These are phyloP conservation scores for Porites lobata DNA, from an alignment of 92 coral and sea anemone genomes.

Conservation along the genomic window DNA sequence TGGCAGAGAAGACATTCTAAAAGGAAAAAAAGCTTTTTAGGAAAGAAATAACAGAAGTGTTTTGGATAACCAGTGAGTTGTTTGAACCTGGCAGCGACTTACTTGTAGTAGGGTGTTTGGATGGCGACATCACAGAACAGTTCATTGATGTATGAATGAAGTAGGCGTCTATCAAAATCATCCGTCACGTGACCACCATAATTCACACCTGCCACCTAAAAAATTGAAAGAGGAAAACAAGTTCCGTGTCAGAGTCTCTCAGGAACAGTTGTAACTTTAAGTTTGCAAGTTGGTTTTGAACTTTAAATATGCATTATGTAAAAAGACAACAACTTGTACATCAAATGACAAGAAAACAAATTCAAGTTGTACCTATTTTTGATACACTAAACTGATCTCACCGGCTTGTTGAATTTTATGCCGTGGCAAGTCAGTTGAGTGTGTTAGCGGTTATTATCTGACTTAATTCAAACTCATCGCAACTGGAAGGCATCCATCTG, in stretches of 20 bases:
- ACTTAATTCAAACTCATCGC: no score
- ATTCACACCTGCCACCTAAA: slow-evolving; percentile 98
- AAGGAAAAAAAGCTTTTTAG: slow-evolving; percentile 4
- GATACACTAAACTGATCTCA: no score
- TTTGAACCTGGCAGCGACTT: neutral
- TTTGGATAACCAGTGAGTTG: neutral
- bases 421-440: no score
- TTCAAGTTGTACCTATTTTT: no score
- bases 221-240: neutral
- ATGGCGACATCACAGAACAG: slow-evolving; percentile 88
- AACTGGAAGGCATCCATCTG: no score
- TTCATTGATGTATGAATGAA: slow-evolving; percentile 97
- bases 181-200: slow-evolving; percentile 99
- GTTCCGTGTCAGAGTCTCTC: neutral
- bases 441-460: no score
- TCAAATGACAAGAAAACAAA: no score
- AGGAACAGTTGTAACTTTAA: neutral
- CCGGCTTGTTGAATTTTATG: no score
- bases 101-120: slow-evolving; percentile 95
- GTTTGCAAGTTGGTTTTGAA: neutral
- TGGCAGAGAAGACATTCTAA: slow-evolving; percentile 89
- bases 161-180: slow-evolving; percentile 97
- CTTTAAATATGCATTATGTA: no score
- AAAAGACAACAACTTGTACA: no score
- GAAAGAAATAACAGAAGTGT: no score